A percentile compares a stretch with the other conserved stretches of the same genome.
Conservation (phyloP, 2,113 vertebrate species). For the Actenoides lindsayi region DNA sequence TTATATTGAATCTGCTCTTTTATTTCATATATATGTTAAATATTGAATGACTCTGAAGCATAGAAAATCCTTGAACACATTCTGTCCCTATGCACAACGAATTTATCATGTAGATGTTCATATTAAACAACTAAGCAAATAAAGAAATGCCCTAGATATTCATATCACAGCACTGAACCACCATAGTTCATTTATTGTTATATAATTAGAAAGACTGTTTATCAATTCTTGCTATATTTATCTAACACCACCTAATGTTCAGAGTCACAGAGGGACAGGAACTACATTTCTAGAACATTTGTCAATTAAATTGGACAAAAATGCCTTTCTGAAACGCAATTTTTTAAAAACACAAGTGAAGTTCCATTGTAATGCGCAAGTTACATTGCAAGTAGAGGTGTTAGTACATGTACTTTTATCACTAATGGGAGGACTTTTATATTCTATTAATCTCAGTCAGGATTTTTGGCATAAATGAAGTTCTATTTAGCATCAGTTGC, state of each 20-base stretch:
- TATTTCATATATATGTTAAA: constrained; percentile 38
- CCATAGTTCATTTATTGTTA: constrained; percentile 57
- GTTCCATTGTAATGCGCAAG: background rate
- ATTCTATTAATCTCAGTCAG: background rate
- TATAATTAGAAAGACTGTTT: constrained; percentile 60
- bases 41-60: constrained; percentile 1
- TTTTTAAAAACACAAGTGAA: background rate
- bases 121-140: constrained; percentile 49
- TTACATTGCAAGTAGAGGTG: background rate
- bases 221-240: constrained; percentile 54
- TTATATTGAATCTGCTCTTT: background rate
- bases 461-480: background rate
- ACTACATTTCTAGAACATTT: constrained; percentile 27
- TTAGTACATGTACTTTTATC: background rate
- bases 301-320: background rate
- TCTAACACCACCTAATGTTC: constrained; percentile 34
- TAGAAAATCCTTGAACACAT: constrained; percentile 53
- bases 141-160: constrained; percentile 42
- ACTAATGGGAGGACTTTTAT: background rate
- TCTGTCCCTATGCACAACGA: constrained; percentile 15
- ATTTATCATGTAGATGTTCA: constrained; percentile 21
- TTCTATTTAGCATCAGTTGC: background rate
- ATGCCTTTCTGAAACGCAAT: background rate
- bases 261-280: constrained; percentile 47
- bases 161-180: constrained; percentile 46